These are phyloP conservation scores for Turritopsis dohrnii DNA, from an alignment of 30 jellyfish, hydroid and myxozoan genomes.

Conservation along the genomic window DNA sequence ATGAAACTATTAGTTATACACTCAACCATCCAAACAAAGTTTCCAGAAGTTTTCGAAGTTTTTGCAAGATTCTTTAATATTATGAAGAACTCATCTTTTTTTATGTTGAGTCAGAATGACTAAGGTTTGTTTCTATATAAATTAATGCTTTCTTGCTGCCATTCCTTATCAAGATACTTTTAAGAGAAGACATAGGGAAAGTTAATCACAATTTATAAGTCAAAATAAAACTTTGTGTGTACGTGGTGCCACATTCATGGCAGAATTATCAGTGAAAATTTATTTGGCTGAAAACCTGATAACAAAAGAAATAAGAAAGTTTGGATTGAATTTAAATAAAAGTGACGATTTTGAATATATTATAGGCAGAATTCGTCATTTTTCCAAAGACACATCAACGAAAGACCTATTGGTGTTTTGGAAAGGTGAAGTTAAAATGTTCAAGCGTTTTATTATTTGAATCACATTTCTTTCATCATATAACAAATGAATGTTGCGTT, in stretches of 20 bases:
- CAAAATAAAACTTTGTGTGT: too few species aligned
- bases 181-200: background rate
- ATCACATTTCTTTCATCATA: background rate
- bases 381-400: slow-evolving; percentile 59
- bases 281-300: slow-evolving; percentile 7
- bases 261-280: slow-evolving; percentile 24
- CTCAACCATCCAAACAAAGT: background rate
- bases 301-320: slow-evolving; percentile 74
- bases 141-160: background rate
- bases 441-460: background rate
- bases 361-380: slow-evolving; percentile 70
- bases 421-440: slow-evolving; percentile 48
- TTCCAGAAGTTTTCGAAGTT: background rate
- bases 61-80: background rate
- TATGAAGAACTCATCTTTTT: background rate
- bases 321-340: slow-evolving; percentile 58
- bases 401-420: slow-evolving; percentile 62
- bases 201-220: background rate
- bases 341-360: slow-evolving; percentile 64
- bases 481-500: background rate
- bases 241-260: background rate
- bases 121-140: background rate
- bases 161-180: background rate
- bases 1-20: background rate
- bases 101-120: background rate